phyloP scores from a whole-genome alignment of 2,113 vertebrate genomes.

The Ellobius talpinus region DNA sequence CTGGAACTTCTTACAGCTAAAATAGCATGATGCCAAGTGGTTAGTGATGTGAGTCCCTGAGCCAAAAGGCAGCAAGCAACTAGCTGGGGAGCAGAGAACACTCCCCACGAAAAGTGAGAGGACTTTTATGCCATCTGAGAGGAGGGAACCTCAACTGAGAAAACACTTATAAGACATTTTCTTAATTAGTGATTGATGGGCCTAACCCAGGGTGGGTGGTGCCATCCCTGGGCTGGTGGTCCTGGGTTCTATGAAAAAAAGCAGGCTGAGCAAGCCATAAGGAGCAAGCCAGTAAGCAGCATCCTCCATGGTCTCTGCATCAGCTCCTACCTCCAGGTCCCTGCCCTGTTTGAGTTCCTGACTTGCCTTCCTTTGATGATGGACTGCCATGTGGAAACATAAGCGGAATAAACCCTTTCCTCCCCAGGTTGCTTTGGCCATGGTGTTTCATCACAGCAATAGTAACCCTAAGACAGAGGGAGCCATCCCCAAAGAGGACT shows the following conservation, averaged over 20 bases:
- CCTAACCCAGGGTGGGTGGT: background rate
- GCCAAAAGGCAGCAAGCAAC: background rate
- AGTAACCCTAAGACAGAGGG: background rate
- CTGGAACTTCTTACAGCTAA: slow-evolving; percentile 96
- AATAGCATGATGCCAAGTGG: slow-evolving; percentile 14
- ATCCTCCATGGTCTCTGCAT: background rate
- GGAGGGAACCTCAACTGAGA: background rate
- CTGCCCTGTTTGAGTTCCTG: background rate
- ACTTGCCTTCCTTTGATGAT: background rate
- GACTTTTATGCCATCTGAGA: background rate
- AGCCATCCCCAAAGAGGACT: background rate
- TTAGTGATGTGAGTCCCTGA: background rate
- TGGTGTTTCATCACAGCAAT: too few relatives aligned
- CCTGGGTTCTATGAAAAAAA: background rate
- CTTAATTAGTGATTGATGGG: background rate
- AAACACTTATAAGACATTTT: background rate
- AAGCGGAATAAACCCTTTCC: background rate
- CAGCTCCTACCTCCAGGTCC: background rate
- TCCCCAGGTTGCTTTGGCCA: background rate
- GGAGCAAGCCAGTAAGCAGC: background rate
- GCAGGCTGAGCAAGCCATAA: background rate
- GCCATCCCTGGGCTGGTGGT: background rate
- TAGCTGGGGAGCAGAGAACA: background rate
- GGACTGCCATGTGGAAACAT: background rate
- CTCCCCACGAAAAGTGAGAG: accelerated